phyloP scores from a whole-genome alignment of 1,140 invertebrate genomes.

The Nilaparvata lugens region DNA sequence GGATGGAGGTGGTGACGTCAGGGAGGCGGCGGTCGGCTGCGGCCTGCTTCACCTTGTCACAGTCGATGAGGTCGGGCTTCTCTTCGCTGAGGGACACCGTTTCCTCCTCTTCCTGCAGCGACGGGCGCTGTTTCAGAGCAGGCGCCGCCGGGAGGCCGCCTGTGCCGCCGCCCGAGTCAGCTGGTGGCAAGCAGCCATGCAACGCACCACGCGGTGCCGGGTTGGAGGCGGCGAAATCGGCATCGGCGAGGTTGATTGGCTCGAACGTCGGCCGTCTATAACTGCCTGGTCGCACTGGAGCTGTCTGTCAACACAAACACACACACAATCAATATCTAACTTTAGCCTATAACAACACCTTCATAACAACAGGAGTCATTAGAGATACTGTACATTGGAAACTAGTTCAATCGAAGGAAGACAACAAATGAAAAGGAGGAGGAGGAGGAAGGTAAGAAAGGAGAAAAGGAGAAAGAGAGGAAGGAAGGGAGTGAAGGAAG shows the following conservation, averaged over 20 bases:
- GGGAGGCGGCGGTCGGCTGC: slow-evolving; percentile 1
- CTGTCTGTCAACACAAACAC: slow-evolving; percentile 9
- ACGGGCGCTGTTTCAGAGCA: too few species aligned
- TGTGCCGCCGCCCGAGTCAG: too few species aligned
- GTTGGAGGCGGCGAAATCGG: slow-evolving; percentile 28
- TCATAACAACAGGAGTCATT: too few species aligned
- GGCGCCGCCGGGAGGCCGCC: too few species aligned
- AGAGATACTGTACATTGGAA: not conserved
- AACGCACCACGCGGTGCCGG: too few species aligned
- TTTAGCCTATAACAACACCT: not conserved
- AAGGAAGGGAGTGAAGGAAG: too few species aligned
- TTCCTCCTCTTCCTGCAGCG: too few species aligned
- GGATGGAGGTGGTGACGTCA: slow-evolving; percentile 7
- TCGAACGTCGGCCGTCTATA: slow-evolving; percentile 31
- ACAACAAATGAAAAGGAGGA: not conserved
- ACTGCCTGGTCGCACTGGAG: slow-evolving; percentile 16
- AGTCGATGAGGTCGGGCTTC: slow-evolving; percentile 14
- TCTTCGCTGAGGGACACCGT: slow-evolving; percentile 2
- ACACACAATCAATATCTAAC: not conserved
- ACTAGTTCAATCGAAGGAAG: not conserved
- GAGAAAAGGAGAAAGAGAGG: not conserved
- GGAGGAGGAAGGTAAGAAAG: not conserved
- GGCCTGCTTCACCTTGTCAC: not conserved
- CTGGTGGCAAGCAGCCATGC: too few species aligned
- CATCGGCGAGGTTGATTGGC: slow-evolving; percentile 32